Conservation (phyloP, 2,113 vertebrate species). For the Vanacampus margaritifer region DNA sequence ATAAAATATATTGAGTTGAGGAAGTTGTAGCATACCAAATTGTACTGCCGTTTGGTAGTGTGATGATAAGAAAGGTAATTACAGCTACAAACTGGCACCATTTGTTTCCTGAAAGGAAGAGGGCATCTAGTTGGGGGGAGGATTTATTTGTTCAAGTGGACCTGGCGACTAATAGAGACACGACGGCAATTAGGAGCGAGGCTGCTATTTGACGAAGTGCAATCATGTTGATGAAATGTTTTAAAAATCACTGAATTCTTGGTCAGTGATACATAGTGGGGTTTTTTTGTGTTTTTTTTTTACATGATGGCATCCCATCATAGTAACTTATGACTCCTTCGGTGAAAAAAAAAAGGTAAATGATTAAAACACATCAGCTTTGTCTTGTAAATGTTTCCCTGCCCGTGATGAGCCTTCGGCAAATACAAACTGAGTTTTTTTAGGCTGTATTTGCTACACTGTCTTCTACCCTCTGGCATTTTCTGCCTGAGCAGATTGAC, state of each 20-base stretch:
- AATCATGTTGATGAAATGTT: background rate
- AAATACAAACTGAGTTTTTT: constrained; percentile 17
- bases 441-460: constrained; percentile 16
- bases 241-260: background rate
- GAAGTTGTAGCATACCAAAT: background rate
- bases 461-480: constrained; percentile 45
- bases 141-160: background rate
- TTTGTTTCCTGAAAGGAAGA: no score
- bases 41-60: background rate
- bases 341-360: no score
- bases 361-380: constrained; percentile 24
- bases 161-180: background rate
- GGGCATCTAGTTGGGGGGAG: no score
- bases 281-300: no score
- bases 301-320: background rate
- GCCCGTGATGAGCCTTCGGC: constrained; percentile 22
- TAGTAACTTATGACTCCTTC: background rate
- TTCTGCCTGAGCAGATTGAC: constrained; percentile 45
- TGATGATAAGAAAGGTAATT: background rate
- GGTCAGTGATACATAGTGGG: no score
- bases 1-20: background rate
- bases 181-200: background rate
- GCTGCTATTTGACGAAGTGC: background rate
- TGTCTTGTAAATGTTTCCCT: constrained; percentile 31
- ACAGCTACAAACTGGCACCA: background rate